A percentile compares a stretch with the other conserved stretches of the same genome.
Conservation (phyloP, 2,113 vertebrate species). For the Lamprotornis superbus region DNA sequence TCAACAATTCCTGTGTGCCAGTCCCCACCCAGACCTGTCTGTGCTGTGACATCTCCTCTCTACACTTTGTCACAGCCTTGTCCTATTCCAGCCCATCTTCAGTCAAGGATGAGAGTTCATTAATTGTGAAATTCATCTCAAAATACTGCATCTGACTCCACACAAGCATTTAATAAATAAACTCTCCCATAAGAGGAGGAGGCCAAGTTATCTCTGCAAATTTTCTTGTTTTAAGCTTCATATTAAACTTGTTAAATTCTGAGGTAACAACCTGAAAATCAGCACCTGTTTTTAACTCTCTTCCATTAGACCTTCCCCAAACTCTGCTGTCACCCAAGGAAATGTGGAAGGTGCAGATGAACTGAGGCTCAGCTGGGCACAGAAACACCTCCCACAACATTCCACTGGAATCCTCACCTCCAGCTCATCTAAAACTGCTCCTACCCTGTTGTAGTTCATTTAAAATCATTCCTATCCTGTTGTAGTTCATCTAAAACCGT, state of each 20-base stretch:
- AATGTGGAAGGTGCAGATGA: neutral
- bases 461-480: neutral
- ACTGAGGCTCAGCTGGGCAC: neutral
- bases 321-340: neutral
- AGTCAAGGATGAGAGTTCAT: neutral
- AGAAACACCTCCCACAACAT: neutral
- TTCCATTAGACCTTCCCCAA: neutral
- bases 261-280: neutral
- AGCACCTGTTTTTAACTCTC: neutral
- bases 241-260: neutral
- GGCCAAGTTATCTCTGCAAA: neutral
- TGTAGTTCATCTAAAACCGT: neutral
- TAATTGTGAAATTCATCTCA: neutral
- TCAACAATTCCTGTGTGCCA: no score
- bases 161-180: neutral
- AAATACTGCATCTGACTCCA: neutral
- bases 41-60: neutral
- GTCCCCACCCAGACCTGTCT: no score
- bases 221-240: neutral
- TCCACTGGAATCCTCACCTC: neutral
- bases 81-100: neutral
- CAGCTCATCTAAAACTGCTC: neutral
- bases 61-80: neutral
- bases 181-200: neutral
- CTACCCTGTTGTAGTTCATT: neutral